Conservation (phyloP, 2,113 vertebrate genomes). For the Xyliphius kryptos region DNA sequence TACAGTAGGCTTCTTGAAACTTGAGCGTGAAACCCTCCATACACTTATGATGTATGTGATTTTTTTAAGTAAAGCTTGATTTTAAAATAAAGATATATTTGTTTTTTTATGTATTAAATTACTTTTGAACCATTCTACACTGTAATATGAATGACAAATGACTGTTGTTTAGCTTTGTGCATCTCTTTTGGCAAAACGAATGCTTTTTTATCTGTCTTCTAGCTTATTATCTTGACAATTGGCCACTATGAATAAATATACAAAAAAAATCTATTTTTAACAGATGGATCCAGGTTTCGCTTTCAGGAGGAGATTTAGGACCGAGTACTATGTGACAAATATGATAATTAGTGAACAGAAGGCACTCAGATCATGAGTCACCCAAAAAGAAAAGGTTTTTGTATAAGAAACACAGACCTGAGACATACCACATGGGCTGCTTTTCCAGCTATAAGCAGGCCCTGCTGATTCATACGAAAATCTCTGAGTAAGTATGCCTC, state of each 20-base stretch:
- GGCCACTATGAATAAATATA: conserved; percentile 46
- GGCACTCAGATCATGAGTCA: neutral
- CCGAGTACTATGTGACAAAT: conserved; percentile 46
- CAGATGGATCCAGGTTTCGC: conserved; percentile 42
- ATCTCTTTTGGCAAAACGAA: conserved; percentile 20
- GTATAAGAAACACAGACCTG: conserved; percentile 1
- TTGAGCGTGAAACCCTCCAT: conserved; percentile 25
- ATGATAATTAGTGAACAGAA: conserved; percentile 33
- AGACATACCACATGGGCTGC: conserved; percentile 3
- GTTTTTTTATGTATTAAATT: conserved; percentile 3
- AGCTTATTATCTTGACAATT: conserved; percentile 47
- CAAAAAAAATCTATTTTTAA: conserved; percentile 36
- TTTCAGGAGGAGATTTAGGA: conserved; percentile 37
- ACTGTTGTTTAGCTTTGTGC: neutral
- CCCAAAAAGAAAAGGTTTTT: conserved; percentile 6
- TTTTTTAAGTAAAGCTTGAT: neutral
- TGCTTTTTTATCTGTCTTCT: conserved; percentile 51
- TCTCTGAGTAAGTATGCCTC: neutral
- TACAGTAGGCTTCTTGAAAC: conserved; percentile 31
- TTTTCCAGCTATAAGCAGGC: neutral
- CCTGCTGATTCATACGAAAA: neutral
- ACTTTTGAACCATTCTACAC: conserved; percentile 5
- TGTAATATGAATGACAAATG: conserved; percentile 1
- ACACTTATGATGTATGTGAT: neutral
- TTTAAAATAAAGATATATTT: neutral